Evolutionary conservation across 2,888 invertebrate genomes (phyloP).

Genomic region (Callyntrura guangdongensis): DNA sequence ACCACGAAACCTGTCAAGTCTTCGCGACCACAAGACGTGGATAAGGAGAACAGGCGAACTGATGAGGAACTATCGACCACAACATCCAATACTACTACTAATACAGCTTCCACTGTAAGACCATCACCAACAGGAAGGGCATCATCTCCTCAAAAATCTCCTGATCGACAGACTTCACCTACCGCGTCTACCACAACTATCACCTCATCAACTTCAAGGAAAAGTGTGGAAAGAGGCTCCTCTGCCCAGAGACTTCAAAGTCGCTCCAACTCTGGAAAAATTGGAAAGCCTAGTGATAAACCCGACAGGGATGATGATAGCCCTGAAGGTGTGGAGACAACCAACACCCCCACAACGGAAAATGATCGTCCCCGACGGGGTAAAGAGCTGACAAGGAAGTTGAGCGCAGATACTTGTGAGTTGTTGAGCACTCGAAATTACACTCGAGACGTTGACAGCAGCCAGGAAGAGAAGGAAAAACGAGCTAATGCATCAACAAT

Average conservation of each 20-base stretch:
- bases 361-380: background rate
- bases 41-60: constrained; percentile 57
- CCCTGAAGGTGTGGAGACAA: background rate
- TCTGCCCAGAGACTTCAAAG: constrained; percentile 21
- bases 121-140: background rate
- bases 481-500: background rate
- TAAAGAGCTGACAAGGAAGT: constrained; percentile 60
- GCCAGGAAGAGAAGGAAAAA: constrained; percentile 12
- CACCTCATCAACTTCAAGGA: background rate
- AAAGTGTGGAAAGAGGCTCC: constrained; percentile 34
- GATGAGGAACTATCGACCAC: constrained; percentile 12
- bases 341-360: background rate
- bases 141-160: constrained; percentile 67
- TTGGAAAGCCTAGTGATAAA: constrained; percentile 33
- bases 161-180: constrained; percentile 52
- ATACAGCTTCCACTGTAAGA: no score
- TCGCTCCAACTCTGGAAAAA: constrained; percentile 62
- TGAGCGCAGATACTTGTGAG: constrained; percentile 76
- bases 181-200: background rate
- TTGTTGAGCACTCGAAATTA: constrained; percentile 81
- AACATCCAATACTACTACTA: no score
- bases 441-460: constrained; percentile 64
- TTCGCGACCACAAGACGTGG: constrained; percentile 21
- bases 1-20: background rate
- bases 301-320: background rate